Conservation (phyloP, 1,140 invertebrate genomes). For the Drosophila obscura region DNA sequence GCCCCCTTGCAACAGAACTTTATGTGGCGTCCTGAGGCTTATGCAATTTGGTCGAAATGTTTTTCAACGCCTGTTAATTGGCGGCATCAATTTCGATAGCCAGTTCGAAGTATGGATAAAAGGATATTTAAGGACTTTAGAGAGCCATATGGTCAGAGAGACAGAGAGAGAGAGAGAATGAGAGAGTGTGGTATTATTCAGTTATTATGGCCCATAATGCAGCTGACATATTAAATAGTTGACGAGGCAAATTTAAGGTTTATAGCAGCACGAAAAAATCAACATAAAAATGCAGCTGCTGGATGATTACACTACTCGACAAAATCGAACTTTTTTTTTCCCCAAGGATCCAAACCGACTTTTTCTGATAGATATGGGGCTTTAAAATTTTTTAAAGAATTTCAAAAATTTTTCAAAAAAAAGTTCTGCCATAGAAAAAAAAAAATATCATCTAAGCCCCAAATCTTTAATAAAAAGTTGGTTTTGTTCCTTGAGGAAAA, state of each 20-base stretch:
- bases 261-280: too few species aligned
- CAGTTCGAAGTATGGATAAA: slow-evolving; percentile 34
- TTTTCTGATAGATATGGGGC: too few species aligned
- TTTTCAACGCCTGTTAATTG: slow-evolving; percentile 62
- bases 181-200: slow-evolving; percentile 9
- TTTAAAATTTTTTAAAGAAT: too few species aligned
- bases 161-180: not conserved
- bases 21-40: slow-evolving; percentile 53
- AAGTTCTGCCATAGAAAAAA: too few species aligned
- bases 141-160: slow-evolving; percentile 24
- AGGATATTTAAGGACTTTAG: slow-evolving; percentile 23
- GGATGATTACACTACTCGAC: too few species aligned
- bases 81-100: slow-evolving; percentile 58
- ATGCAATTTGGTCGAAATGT: slow-evolving; percentile 59
- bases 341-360: too few species aligned
- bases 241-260: not conserved
- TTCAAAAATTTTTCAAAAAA: too few species aligned
- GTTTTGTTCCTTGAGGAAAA: too few species aligned
- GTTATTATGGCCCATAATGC: slow-evolving; percentile 27
- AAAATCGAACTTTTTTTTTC: too few species aligned
- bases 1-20: slow-evolving; percentile 25
- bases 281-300: too few species aligned
- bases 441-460: too few species aligned
- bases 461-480: too few species aligned
- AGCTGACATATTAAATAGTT: slow-evolving; percentile 20